These are phyloP conservation scores for Dynastes tityus DNA, from an alignment of 2,888 invertebrate genomes.

Conservation along the genomic window DNA sequence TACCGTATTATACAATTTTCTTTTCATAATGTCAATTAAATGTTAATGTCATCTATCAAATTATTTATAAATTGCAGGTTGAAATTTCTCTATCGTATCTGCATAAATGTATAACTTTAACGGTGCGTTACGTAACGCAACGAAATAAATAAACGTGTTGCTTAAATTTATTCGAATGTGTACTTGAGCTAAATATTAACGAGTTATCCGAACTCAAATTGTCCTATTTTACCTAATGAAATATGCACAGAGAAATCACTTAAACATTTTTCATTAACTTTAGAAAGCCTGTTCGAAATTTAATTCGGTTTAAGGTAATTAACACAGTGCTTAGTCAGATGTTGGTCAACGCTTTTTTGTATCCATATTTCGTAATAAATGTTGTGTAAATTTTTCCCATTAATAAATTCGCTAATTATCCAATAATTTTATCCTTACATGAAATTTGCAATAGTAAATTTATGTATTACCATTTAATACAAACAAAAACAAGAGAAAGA, in stretches of 20 bases:
- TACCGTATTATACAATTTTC: no score
- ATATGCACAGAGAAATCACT: conserved; percentile 36
- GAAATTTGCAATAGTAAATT: not conserved
- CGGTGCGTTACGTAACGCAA: not conserved
- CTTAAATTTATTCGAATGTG: conserved; percentile 1
- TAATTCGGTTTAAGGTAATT: conserved; percentile 33
- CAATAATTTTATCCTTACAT: not conserved
- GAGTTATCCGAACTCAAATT: not conserved
- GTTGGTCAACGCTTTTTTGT: conserved; percentile 14
- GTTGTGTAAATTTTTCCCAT: conserved; percentile 25
- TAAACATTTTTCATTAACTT: conserved; percentile 45
- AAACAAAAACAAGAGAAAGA: no score
- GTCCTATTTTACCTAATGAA: conserved; percentile 10
- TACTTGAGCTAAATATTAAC: conserved; percentile 5
- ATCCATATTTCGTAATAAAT: conserved; percentile 13
- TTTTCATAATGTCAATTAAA: not conserved
- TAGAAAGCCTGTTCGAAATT: conserved; percentile 37
- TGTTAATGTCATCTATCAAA: not conserved
- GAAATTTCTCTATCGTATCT: not conserved
- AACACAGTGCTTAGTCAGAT: conserved; percentile 18
- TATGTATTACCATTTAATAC: not conserved
- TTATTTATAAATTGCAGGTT: not conserved
- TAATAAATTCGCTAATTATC: conserved; percentile 6
- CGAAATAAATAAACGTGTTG: not conserved
- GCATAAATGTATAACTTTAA: not conserved